Percentiles rank a stretch among this genome's conserved stretches.
Conservation (phyloP, 2,113 vertebrate species). For the Gasterosteus aculeatus region DNA sequence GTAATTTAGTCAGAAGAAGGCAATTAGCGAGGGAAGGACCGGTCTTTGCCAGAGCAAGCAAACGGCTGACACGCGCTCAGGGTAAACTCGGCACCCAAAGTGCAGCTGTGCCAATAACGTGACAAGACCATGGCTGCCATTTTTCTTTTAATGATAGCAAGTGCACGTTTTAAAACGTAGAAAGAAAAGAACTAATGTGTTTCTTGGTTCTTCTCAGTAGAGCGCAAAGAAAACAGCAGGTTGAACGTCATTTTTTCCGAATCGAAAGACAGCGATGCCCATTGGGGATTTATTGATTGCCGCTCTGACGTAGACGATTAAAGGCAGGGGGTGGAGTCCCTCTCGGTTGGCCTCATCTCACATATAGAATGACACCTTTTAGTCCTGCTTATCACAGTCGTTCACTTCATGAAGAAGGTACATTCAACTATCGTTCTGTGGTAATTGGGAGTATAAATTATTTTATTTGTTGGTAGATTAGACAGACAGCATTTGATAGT, state of each 20-base stretch:
- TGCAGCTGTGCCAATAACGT: slow-evolving; percentile 51
- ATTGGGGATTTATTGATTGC: slow-evolving; percentile 31
- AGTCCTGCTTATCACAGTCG: not conserved
- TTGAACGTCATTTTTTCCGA: slow-evolving; percentile 3
- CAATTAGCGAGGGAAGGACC: slow-evolving; percentile 60
- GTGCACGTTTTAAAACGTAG: slow-evolving; percentile 42
- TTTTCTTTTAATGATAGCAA: slow-evolving; percentile 39
- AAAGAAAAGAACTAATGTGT: slow-evolving; percentile 13
- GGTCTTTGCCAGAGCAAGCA: slow-evolving; percentile 69
- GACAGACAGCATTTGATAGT: not conserved
- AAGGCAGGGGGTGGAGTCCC: slow-evolving; percentile 8
- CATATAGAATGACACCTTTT: slow-evolving; percentile 13
- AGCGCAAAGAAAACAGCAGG: slow-evolving; percentile 17
- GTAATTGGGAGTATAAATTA: not conserved
- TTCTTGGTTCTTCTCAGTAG: not conserved
- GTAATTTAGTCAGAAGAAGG: slow-evolving; percentile 71
- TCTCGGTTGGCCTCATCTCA: slow-evolving; percentile 43
- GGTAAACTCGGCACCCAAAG: slow-evolving; percentile 22
- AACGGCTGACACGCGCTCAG: slow-evolving; percentile 42
- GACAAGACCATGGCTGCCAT: slow-evolving; percentile 19
- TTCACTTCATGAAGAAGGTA: too few species aligned
- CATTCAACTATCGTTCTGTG: not conserved
- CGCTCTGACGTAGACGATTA: slow-evolving; percentile 19
- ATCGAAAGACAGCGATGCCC: not conserved
- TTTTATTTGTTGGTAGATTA: not conserved